Evolutionary conservation across 2,797 vertebrate genomes (phyloP), one percentile per base, ranked within the genome.

Genomic region (Ispidina lecontei): DNA sequence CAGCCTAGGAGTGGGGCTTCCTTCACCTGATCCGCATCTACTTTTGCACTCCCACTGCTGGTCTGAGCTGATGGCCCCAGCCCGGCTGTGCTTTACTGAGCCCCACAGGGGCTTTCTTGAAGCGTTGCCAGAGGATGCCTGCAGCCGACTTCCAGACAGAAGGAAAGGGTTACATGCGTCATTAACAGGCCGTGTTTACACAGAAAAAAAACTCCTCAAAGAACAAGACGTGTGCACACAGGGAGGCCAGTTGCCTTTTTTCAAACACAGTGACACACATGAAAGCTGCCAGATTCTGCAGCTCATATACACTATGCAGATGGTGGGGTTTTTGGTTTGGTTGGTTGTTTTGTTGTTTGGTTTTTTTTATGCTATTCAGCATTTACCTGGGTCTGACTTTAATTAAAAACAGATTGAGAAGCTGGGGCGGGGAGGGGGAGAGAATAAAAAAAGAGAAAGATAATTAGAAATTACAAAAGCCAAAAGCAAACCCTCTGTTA

Each of bases 361-460:
- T 49, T 49, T 23, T 90, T 95, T 93, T 94, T 96, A 35, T 94
- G 56, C 59, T 94, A 41, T 68, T 91, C 84, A 89, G 19, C 58
- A 4, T 95, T 95, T 54, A 84, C 77, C 18, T 69, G 89, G 64
- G 64, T 93, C 71, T 94, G 95, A 95, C 84, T 97, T 95, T 95
- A 96, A 97, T 97, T 95, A 95, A 62, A 70, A 77, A 83, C 97
- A 96, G 96, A 95, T 87, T 91, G 91, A 92, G 79, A 84, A 75
- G 78, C 90, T 93, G 77, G 26, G 29, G 41, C 23, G 10, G 13
- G 39, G 60, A 28, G 39, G 12, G 5, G 62, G 2, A 1, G 46
- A 5, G 6, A 35, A 84, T 78, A 73, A 92, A 87, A 44, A 88
- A 46, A 22, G 22, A 52, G 51, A 52, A 37, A 3, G 13, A 91